A percentile compares a stretch with the other conserved stretches of the same genome.
Conservation (phyloP, 1,140 invertebrate genomes). For the Caligus rogercresseyi region DNA sequence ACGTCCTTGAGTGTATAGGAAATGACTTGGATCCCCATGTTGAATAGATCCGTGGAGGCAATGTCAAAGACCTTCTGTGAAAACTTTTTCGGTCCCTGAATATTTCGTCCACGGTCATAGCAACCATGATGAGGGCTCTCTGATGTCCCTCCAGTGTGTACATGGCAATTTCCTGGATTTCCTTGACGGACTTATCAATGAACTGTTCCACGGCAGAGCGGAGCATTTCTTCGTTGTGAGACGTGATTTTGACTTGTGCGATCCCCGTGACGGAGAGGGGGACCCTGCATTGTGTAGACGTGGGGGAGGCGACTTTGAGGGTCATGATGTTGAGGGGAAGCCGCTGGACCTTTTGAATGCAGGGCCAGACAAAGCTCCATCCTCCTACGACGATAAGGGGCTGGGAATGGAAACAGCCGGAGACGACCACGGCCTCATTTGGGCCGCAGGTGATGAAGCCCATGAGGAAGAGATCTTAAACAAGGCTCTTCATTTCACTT, state of each 20-base stretch:
- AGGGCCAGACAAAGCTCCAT: constrained; percentile 17
- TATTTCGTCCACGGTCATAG: constrained; percentile 29
- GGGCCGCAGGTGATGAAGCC: constrained; percentile 18
- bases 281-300: constrained; percentile 18
- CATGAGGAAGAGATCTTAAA: no score
- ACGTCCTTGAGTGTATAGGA: constrained; percentile 35
- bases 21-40: constrained; percentile 33
- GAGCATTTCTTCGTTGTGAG: constrained; percentile 19
- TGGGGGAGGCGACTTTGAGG: constrained; percentile 11
- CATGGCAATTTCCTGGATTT: constrained; percentile 17
- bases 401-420: constrained; percentile 15
- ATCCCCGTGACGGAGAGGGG: constrained; percentile 20
- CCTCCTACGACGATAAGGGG: constrained; percentile 19
- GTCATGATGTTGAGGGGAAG: constrained; percentile 19
- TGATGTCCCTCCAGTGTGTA: constrained; percentile 18
- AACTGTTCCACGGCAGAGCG: constrained; percentile 19
- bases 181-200: constrained; percentile 14
- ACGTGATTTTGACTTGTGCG: constrained; percentile 18
- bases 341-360: constrained; percentile 18
- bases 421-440: constrained; percentile 20
- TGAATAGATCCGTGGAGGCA: constrained; percentile 33
- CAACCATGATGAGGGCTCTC: constrained; percentile 18
- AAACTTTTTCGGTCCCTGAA: constrained; percentile 35
- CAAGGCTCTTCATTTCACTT: no score
- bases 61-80: constrained; percentile 33